phyloP scores from a whole-genome alignment of 2,113 vertebrate genomes.

The Heliornis fulica region DNA sequence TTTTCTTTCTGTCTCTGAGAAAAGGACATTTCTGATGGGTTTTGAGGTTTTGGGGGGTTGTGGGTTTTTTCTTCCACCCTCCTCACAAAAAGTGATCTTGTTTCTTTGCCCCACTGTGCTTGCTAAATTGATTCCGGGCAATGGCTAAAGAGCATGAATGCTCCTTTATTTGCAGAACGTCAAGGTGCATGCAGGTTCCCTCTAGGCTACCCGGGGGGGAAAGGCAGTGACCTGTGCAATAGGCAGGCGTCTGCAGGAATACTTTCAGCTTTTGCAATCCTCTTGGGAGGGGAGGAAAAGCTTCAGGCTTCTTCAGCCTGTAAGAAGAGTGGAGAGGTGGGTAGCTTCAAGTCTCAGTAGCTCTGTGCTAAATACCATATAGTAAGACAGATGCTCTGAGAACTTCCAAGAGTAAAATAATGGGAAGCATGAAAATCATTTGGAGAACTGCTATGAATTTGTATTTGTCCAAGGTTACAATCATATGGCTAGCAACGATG shows the following conservation, averaged over 20 bases:
- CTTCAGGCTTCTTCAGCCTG: slow-evolving; percentile 5
- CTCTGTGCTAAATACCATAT: not conserved
- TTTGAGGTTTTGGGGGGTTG: too few relatives aligned
- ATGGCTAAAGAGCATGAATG: not conserved
- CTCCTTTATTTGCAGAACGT: not conserved
- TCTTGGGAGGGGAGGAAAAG: not conserved
- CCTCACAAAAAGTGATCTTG: not conserved
- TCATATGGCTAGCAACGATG: not conserved
- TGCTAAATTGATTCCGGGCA: not conserved
- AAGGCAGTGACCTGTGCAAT: slow-evolving; percentile 24
- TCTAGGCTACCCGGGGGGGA: slow-evolving; percentile 36
- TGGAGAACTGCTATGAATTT: not conserved
- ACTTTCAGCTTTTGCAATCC: not conserved
- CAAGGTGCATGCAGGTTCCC: not conserved
- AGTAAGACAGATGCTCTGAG: not conserved
- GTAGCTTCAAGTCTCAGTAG: not conserved
- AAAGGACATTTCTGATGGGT: not conserved
- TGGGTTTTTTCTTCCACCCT: not conserved
- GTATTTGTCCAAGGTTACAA: not conserved
- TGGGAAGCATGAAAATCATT: not conserved
- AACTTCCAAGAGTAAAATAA: not conserved
- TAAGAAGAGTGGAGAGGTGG: not conserved
- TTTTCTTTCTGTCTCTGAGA: not conserved
- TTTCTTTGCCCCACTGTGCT: not conserved
- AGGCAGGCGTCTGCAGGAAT: not conserved